Conservation (phyloP, 2,888 invertebrate species). For the Leistus spinibarbis region DNA sequence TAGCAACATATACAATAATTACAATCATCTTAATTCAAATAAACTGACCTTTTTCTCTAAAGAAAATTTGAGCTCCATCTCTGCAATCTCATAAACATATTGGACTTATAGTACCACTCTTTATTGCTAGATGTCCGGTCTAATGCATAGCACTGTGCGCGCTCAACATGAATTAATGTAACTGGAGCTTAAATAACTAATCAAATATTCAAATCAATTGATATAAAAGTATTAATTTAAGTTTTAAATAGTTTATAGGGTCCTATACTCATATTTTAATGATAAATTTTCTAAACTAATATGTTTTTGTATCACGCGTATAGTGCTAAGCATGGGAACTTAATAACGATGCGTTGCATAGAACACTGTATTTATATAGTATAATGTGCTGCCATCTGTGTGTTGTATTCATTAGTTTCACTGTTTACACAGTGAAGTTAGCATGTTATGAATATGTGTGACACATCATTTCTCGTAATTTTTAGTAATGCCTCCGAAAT, state of each 20-base stretch:
- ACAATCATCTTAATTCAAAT: conserved; percentile 52
- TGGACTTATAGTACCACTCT: conserved; percentile 48
- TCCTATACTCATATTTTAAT: background rate
- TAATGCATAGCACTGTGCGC: conserved; percentile 20
- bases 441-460: background rate
- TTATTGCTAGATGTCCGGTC: conserved; percentile 46
- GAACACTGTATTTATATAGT: background rate
- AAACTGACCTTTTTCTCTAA: conserved; percentile 55
- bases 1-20: conserved; percentile 23
- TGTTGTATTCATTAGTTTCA: background rate
- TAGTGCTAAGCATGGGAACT: background rate
- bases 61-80: conserved; percentile 58
- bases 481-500: conserved; percentile 66
- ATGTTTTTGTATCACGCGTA: background rate
- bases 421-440: background rate
- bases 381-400: background rate
- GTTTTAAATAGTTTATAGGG: background rate
- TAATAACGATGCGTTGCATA: background rate
- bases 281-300: background rate
- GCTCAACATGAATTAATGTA: background rate
- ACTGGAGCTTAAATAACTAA: background rate
- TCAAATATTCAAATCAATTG: background rate
- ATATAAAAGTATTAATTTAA: background rate
- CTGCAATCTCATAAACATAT: conserved; percentile 55
- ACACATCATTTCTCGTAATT: too few relatives aligned